A percentile compares a stretch with the other conserved stretches of the same genome.
Conservation (phyloP, 2,888 invertebrate genomes). For the Lydus trimaculatus region DNA sequence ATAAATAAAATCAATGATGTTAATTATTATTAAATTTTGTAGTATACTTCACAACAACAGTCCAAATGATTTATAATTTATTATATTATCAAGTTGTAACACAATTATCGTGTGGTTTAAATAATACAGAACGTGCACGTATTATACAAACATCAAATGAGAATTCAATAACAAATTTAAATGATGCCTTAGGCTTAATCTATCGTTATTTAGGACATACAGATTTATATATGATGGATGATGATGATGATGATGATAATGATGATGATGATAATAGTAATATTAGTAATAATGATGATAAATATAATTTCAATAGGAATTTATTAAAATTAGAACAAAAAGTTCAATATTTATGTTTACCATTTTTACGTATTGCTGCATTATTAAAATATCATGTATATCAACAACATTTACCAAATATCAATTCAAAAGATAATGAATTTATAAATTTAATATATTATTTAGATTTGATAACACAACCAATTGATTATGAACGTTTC, state of each 20-base stretch:
- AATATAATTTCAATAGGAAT: background rate
- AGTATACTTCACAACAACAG: constrained; percentile 90
- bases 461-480: constrained; percentile 75
- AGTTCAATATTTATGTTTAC: constrained; percentile 81
- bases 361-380: constrained; percentile 84
- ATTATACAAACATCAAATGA: constrained; percentile 41
- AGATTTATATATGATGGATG: constrained; percentile 71
- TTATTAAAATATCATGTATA: constrained; percentile 78
- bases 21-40: constrained; percentile 49
- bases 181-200: constrained; percentile 58
- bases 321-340: constrained; percentile 48
- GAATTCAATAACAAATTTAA: constrained; percentile 53
- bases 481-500: constrained; percentile 72
- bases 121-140: constrained; percentile 69
- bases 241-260: constrained; percentile 43
- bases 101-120: constrained; percentile 76
- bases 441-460: constrained; percentile 81
- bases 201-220: constrained; percentile 64
- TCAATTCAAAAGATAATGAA: constrained; percentile 71
- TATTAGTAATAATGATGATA: background rate
- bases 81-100: constrained; percentile 88
- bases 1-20: background rate
- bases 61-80: constrained; percentile 87
- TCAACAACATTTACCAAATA: constrained; percentile 76
- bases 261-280: background rate